Evolutionary conservation across 1,140 invertebrate genomes (phyloP).

Genomic region (Brachionus calyciflorus): DNA sequence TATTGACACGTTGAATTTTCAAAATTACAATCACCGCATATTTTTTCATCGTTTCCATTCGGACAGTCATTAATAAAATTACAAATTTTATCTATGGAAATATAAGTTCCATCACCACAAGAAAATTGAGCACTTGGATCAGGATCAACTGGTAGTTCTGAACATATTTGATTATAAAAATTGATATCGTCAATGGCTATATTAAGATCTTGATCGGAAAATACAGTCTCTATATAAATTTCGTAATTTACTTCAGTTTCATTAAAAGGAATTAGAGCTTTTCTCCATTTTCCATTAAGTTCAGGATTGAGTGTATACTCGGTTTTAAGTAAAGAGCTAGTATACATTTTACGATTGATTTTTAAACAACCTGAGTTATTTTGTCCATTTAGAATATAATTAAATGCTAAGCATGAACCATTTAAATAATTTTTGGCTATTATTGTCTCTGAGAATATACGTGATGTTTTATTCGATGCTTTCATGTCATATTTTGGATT

Average conservation of each 20-base stretch:
- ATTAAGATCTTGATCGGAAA: slow-evolving; percentile 43
- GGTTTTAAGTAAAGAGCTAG: not conserved
- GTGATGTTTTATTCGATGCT: not conserved
- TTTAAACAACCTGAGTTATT: not conserved
- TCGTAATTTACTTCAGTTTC: not conserved
- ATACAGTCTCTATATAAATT: slow-evolving; percentile 33
- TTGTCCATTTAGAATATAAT: slow-evolving; percentile 16
- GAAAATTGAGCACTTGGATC: slow-evolving; percentile 46
- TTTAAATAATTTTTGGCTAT: slow-evolving; percentile 14
- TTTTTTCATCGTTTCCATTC: slow-evolving; percentile 49
- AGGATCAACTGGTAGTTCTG: slow-evolving; percentile 10
- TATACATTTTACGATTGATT: not conserved
- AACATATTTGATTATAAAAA: slow-evolving; percentile 46
- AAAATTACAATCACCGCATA: slow-evolving; percentile 51
- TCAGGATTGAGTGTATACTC: not conserved
- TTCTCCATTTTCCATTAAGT: not conserved
- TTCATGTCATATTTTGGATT: not conserved
- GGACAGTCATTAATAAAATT: slow-evolving; percentile 50
- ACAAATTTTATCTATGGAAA: slow-evolving; percentile 48
- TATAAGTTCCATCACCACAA: slow-evolving; percentile 49
- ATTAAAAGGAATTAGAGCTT: not conserved
- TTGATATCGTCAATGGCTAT: slow-evolving; percentile 51
- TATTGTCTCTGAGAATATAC: slow-evolving; percentile 8
- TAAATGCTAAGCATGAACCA: not conserved
- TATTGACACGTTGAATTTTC: slow-evolving; percentile 47